Evolutionary conservation across 1,140 invertebrate genomes (phyloP).

Genomic region (Danaus plexippus): DNA sequence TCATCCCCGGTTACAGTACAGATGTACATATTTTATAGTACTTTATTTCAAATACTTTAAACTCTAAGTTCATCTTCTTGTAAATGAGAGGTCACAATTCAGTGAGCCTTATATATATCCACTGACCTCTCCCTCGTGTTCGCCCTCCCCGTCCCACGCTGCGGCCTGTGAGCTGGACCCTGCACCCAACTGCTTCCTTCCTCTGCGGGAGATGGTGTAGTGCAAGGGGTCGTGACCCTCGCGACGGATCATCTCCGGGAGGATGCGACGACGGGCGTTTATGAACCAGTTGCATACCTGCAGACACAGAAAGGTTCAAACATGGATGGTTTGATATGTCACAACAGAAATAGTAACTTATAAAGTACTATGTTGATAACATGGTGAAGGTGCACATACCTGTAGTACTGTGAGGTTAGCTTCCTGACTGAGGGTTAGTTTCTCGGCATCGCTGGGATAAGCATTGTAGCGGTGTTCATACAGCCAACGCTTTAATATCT

Average conservation of each 20-base stretch:
- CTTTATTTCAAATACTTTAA: not conserved
- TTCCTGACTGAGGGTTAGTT: constrained; percentile 86
- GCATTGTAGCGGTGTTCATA: constrained; percentile 95
- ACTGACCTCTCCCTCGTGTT: constrained; percentile 36
- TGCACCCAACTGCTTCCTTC: constrained; percentile 80
- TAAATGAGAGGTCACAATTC: not conserved
- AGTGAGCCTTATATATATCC: too few relatives aligned
- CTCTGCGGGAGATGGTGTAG: constrained; percentile 92
- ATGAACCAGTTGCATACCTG: constrained; percentile 99
- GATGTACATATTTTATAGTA: constrained; percentile 4
- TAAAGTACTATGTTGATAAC: too few relatives aligned
- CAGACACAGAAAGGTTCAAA: not conserved
- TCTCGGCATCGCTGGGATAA: constrained; percentile 96
- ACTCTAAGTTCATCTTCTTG: not conserved
- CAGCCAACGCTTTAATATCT: constrained; percentile 92
- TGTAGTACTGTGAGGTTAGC: constrained; percentile 91
- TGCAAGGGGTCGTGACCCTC: constrained; percentile 94
- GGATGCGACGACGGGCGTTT: constrained; percentile 90
- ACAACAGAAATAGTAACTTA: too few relatives aligned
- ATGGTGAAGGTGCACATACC: constrained; percentile 55
- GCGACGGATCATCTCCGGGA: constrained; percentile 93
- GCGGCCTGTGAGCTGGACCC: constrained; percentile 35
- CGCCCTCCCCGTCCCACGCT: constrained; percentile 41
- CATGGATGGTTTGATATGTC: too few relatives aligned
- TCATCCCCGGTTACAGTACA: too few relatives aligned